phyloP scores from a whole-genome alignment of 2,113 vertebrate species.

The Syrmaticus mikado region DNA sequence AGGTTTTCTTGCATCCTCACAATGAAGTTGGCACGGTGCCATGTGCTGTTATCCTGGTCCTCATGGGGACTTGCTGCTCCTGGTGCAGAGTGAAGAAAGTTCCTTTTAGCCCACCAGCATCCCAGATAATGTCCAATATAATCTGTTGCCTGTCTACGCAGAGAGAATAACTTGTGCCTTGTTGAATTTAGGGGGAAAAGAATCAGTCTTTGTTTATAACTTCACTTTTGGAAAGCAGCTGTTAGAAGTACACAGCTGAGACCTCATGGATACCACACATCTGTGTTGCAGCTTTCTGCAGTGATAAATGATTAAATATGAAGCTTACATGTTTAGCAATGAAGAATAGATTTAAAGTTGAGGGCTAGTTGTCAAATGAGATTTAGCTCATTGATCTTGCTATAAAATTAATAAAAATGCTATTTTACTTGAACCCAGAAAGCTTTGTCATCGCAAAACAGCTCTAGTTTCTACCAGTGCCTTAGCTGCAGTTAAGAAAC shows the following conservation, averaged over 20 bases:
- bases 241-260: background rate
- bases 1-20: constrained; percentile 83
- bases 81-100: constrained; percentile 86
- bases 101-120: constrained; percentile 82
- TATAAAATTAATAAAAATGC: background rate
- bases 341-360: background rate
- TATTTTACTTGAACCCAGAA: background rate
- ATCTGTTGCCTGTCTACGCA: background rate
- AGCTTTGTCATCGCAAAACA: background rate
- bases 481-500: constrained; percentile 1
- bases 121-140: constrained; percentile 75
- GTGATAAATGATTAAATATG: background rate
- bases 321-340: background rate
- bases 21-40: constrained; percentile 77
- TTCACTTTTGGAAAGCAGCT: background rate
- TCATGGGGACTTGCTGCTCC: constrained; percentile 79
- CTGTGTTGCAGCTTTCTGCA: background rate
- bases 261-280: background rate
- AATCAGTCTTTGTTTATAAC: background rate
- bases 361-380: background rate
- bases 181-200: background rate
- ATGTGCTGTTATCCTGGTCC: constrained; percentile 77
- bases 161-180: constrained; percentile 29
- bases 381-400: background rate
- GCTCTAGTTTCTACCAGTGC: background rate